Evolutionary conservation across 2,797 vertebrate genomes (phyloP).

Genomic region (Paguma larvata): DNA sequence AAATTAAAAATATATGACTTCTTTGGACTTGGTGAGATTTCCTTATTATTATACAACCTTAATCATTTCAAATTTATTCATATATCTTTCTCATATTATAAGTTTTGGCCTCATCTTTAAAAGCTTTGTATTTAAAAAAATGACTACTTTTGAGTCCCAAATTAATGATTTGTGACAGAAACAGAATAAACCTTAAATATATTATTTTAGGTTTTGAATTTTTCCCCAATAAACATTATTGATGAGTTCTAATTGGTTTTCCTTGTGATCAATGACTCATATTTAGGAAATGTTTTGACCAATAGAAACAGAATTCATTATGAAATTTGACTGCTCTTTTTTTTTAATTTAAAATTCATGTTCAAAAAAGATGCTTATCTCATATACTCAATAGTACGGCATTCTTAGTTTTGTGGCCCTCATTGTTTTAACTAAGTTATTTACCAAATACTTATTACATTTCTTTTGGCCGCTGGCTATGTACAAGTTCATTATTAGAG

Average conservation of each 20-base stretch:
- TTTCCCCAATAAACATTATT: not conserved
- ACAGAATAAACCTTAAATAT: not conserved
- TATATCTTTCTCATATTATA: not conserved
- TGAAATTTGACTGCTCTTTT: not conserved
- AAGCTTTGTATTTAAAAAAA: slow-evolving; percentile 8
- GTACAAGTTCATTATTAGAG: not conserved
- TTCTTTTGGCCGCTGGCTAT: not conserved
- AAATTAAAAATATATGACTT: not conserved
- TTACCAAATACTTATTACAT: slow-evolving; percentile 36
- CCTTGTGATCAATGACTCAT: not conserved
- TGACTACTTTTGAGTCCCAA: not conserved
- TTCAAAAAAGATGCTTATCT: not conserved
- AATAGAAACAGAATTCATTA: slow-evolving; percentile 42
- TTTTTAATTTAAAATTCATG: slow-evolving; percentile 41
- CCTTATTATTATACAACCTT: not conserved
- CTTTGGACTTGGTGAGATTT: not conserved
- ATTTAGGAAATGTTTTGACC: slow-evolving; percentile 16
- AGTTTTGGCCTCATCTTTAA: not conserved
- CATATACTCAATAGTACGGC: not conserved
- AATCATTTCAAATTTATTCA: not conserved
- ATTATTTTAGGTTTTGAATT: not conserved
- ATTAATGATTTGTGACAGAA: slow-evolving; percentile 39
- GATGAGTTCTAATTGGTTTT: not conserved
- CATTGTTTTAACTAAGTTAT: slow-evolving; percentile 26
- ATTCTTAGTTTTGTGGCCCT: not conserved